Evolutionary conservation across 2,888 invertebrate species (phyloP).

Genomic region (Agrotis clavis): DNA sequence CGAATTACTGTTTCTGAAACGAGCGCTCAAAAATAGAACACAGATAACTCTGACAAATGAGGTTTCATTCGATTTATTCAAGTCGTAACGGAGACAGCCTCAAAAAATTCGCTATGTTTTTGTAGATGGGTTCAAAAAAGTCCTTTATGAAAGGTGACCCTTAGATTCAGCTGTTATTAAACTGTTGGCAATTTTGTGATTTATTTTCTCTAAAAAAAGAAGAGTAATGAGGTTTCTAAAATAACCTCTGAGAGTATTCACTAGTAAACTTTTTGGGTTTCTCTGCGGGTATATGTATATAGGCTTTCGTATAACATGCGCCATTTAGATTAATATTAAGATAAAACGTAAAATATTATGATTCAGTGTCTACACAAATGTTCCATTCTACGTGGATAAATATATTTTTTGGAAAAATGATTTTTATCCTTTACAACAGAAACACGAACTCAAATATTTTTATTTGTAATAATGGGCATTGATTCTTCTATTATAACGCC

Average conservation of each 20-base stretch:
- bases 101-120: slow-evolving; percentile 36
- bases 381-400: slow-evolving; percentile 25
- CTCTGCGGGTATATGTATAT: slow-evolving; percentile 37
- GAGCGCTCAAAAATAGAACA: not conserved
- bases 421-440: slow-evolving; percentile 18
- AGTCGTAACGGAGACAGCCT: slow-evolving; percentile 17
- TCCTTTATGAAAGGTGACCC: slow-evolving; percentile 50
- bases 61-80: slow-evolving; percentile 42
- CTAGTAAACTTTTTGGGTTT: slow-evolving; percentile 17
- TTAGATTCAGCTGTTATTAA: slow-evolving; percentile 48
- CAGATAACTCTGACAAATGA: slow-evolving; percentile 44
- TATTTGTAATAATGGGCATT: slow-evolving; percentile 29
- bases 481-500: slow-evolving; percentile 19
- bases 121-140: slow-evolving; percentile 37
- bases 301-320: slow-evolving; percentile 12
- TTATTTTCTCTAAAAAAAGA: slow-evolving; percentile 48
- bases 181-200: slow-evolving; percentile 52
- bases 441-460: slow-evolving; percentile 33
- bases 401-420: slow-evolving; percentile 21
- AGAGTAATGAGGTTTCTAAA: slow-evolving; percentile 35
- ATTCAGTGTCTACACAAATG: slow-evolving; percentile 40
- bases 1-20: slow-evolving; percentile 14
- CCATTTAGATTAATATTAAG: slow-evolving; percentile 42
- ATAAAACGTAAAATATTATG: slow-evolving; percentile 38
- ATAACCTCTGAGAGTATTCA: slow-evolving; percentile 26